Conservation (phyloP, 2,797 vertebrate species). For the Bovichtus diacanthus region DNA sequence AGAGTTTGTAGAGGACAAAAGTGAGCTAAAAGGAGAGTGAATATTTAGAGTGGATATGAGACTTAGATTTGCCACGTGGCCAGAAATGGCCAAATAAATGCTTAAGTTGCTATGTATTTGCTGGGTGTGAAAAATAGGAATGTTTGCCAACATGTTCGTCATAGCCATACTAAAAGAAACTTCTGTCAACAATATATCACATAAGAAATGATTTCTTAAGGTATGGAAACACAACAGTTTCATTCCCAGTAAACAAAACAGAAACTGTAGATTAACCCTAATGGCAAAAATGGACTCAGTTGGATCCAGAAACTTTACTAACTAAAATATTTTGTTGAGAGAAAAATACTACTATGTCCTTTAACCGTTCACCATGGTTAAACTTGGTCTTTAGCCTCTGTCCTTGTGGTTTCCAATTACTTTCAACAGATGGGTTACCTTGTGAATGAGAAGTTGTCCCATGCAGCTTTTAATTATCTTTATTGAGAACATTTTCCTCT, state of each 20-base stretch:
- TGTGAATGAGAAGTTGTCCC: background rate
- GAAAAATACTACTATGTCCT: background rate
- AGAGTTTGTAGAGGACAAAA: too few relatives aligned
- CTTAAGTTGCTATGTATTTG: background rate
- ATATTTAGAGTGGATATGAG: background rate
- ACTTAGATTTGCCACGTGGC: background rate
- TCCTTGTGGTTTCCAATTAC: background rate
- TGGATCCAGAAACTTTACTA: background rate
- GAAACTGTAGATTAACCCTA: background rate
- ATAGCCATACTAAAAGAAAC: background rate
- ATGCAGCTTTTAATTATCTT: background rate
- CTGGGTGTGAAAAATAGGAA: background rate
- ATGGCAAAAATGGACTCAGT: background rate
- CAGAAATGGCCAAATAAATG: background rate
- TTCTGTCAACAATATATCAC: background rate
- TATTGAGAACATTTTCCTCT: slow-evolving; percentile 19
- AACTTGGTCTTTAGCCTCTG: background rate
- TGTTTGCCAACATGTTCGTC: background rate
- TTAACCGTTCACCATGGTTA: background rate
- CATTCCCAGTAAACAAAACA: background rate
- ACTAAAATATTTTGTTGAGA: background rate
- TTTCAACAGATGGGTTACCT: background rate
- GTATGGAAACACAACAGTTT: background rate
- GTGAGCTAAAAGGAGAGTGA: too few relatives aligned
- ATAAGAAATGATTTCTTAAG: too few relatives aligned